Conservation (phyloP, 2,888 invertebrate species). For the Stegana nigrithorax region DNA sequence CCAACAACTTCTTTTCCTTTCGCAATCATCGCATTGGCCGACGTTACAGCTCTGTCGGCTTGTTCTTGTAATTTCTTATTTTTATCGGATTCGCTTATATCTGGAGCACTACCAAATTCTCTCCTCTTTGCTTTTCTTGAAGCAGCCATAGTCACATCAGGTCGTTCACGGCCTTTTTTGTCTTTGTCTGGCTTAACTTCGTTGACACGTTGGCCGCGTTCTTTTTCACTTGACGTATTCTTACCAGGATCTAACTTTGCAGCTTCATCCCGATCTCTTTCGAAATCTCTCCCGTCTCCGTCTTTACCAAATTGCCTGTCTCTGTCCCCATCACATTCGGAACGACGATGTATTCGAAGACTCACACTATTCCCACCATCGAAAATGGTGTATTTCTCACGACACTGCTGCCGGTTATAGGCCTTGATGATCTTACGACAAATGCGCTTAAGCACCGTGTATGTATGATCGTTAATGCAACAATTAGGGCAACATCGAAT, state of each 20-base stretch:
- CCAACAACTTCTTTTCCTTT: conserved; percentile 17
- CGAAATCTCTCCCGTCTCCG: no score
- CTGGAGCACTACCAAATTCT: no score
- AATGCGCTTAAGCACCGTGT: conserved; percentile 52
- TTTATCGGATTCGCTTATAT: no score
- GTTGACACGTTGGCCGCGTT: neutral
- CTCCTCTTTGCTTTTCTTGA: neutral
- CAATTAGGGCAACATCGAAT: conserved; percentile 38
- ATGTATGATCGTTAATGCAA: conserved; percentile 49
- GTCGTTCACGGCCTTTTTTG: conserved; percentile 3
- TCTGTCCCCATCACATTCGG: neutral
- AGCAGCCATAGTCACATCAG: neutral
- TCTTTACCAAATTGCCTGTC: neutral
- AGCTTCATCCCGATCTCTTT: no score
- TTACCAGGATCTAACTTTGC: no score
- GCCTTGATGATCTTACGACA: conserved; percentile 57
- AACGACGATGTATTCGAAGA: conserved; percentile 33
- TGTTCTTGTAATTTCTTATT: no score
- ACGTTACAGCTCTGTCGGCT: neutral
- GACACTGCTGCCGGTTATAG: conserved; percentile 45
- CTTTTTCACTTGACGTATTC: neutral
- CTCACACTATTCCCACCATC: conserved; percentile 57
- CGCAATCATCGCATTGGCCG: neutral
- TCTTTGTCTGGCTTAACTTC: neutral
- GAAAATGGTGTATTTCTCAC: conserved; percentile 55